These are phyloP conservation scores for Drosophila hamatofila DNA, from an alignment of 2,888 invertebrate species.

Conservation along the genomic window DNA sequence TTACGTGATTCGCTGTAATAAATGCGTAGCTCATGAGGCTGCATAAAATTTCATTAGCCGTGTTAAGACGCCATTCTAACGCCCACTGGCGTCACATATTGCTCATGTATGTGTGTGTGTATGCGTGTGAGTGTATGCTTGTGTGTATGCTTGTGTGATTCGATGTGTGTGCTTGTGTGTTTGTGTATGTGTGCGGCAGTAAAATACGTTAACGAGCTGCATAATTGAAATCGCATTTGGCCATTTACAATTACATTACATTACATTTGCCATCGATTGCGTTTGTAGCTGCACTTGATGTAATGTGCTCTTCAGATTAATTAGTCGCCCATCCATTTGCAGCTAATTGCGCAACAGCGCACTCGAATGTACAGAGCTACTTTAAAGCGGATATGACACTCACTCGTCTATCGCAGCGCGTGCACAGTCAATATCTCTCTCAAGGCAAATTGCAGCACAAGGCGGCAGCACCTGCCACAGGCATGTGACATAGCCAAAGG, in stretches of 20 bases:
- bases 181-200: conserved; percentile 28
- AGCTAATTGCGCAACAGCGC: conserved; percentile 58
- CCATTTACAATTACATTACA: conserved; percentile 64
- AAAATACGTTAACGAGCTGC: conserved; percentile 61
- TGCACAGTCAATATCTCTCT: conserved; percentile 51
- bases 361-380: conserved; percentile 38
- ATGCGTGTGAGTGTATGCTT: not conserved
- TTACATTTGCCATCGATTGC: conserved; percentile 32
- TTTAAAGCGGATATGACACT: conserved; percentile 46
- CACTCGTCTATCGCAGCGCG: conserved; percentile 25
- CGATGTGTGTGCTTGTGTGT: not conserved
- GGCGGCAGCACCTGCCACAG: conserved; percentile 21
- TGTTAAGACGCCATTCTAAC: conserved; percentile 69
- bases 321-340: conserved; percentile 56
- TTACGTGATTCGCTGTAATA: conserved; percentile 73
- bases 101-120: conserved; percentile 21
- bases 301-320: conserved; percentile 56
- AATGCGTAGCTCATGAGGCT: conserved; percentile 68
- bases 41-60: conserved; percentile 81
- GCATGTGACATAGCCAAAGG: conserved; percentile 32
- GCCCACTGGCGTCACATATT: conserved; percentile 14
- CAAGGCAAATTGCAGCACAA: conserved; percentile 63
- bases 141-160: no score
- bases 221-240: conserved; percentile 66
- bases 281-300: conserved; percentile 20